Evolutionary conservation across 2,888 invertebrate genomes (phyloP), one percentile per base, ranked within the genome.

Genomic region (Meloe dianella): DNA sequence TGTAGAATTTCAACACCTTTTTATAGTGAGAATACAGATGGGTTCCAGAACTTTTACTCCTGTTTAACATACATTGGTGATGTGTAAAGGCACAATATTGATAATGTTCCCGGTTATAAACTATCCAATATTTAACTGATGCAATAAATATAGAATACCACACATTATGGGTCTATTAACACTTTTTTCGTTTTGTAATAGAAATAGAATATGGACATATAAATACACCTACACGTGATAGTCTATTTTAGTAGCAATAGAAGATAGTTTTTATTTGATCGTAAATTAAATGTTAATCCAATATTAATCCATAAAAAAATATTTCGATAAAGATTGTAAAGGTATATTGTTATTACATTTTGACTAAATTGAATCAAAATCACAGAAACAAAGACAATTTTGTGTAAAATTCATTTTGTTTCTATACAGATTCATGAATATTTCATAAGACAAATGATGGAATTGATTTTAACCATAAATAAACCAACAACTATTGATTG

Each of bases 401-500:
- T 41, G 17, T 41, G 7, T 41, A 41, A 41, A 27, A 35, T 35
- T 35, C n/a, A n/a, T 41, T n/a, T 17, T 41, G 41, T 41, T 41
- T 41, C 41, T 8, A 5, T 41, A 17, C n/a, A n/a, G 7, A n/a
- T 41, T 41, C n/a, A n/a, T 41, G 41, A 41, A 41, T 41, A n/a
- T 41, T 41, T 17, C 41, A 41, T 41, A 8, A 41, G 41, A 7
- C n/a, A 17, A 5, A 5, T 7, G 4, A 1, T 41, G 41, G 8
- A 41, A 41, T 41, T 41, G 41, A 41, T 41, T 41, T 41, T 17
- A 41, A 17, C 41, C n/a, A 41, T 41, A 41, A 17, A 41, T 41
- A n/a, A n/a, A 17, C n/a, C n/a, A 41, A 41, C 6, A 17, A 8
- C 6, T 38, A 38, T 41, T 7, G 17, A 41, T 41, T 27, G 27